phyloP scores from a whole-genome alignment of 2,797 vertebrate genomes.

The Protosalanx chinensis region DNA sequence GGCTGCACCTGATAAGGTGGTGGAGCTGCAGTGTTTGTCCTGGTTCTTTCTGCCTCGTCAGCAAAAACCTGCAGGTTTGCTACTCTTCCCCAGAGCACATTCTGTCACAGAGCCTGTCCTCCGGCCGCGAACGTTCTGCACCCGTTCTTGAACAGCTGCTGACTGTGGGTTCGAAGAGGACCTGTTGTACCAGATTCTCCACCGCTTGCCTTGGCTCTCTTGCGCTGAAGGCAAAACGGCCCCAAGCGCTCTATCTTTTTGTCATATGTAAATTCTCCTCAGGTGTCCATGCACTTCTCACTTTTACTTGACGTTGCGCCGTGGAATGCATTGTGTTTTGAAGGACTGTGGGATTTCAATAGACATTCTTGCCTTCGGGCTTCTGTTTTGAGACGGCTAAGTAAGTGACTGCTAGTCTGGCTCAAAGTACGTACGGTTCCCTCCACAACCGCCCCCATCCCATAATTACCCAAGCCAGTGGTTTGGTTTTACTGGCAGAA shows the following conservation, averaged over 20 bases:
- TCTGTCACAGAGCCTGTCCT: neutral
- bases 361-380: too few species aligned
- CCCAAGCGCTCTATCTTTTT: neutral
- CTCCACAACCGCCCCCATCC: conserved; percentile 11
- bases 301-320: too few species aligned
- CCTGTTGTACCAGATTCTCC: neutral
- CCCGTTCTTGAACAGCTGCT: neutral
- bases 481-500: too few species aligned
- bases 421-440: neutral
- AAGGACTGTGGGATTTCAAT: neutral
- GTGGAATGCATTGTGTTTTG: neutral
- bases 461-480: neutral
- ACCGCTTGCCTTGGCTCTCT: neutral
- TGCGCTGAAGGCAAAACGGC: neutral
- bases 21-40: neutral
- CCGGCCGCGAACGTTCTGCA: neutral
- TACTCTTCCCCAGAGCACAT: neutral
- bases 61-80: neutral
- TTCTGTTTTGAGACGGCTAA: too few species aligned
- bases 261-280: too few species aligned
- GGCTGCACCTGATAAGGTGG: neutral
- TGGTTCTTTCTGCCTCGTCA: neutral
- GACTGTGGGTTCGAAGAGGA: neutral
- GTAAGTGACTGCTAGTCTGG: neutral
- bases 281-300: too few species aligned